Evolutionary conservation across 2,113 vertebrate genomes (phyloP), one percentile per base, ranked within the genome.

Genomic region (Python bivittatus): DNA sequence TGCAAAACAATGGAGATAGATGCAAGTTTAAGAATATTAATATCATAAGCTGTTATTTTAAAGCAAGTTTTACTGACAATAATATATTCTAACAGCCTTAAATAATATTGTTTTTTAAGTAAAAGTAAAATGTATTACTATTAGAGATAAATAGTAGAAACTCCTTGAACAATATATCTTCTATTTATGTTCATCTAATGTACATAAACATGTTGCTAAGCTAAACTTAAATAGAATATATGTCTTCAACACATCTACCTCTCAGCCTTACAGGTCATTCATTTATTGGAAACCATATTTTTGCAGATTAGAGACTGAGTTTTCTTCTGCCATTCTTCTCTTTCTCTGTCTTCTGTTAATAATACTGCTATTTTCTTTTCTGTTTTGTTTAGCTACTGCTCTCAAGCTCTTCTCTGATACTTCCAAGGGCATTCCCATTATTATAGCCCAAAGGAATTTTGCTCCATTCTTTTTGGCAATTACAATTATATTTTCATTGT

Each of bases 1-100:
- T 64, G 58, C 84, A 91, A 68, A 56, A 42, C 12, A 89, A 1
- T 57, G 54, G 29, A 58, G n/a, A 6, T 8, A 85, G 2, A 44
- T 85, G 57, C n/a, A 54, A 7, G 7, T 33, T 86, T 52, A 60
- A 9, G 61, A 60, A 52, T 86, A 27, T 91, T 91, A 11, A 42
- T 57, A 54, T 42, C 29, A 54, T 10, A 91, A 86, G 84, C 13
- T 68, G 54, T 11, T 33, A 17, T 53, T 27, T 53, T 48, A 91
- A 68, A 86, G 58, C 15, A 86, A 79, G 38, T 90, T 92, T 88
- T 58, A 92, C 88, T 68, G 33, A 72, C 68, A 88, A 22, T 79
- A 58, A 7, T 83, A 57, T 88, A n/a, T 53, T 48, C 9, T 88
- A 83, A 92, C 33, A 27, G 53, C 60, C 38, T 20, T 56, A 86